These are phyloP conservation scores for Leuciscus idus DNA, from an alignment of 2,113 vertebrate genomes.

Conservation along the genomic window DNA sequence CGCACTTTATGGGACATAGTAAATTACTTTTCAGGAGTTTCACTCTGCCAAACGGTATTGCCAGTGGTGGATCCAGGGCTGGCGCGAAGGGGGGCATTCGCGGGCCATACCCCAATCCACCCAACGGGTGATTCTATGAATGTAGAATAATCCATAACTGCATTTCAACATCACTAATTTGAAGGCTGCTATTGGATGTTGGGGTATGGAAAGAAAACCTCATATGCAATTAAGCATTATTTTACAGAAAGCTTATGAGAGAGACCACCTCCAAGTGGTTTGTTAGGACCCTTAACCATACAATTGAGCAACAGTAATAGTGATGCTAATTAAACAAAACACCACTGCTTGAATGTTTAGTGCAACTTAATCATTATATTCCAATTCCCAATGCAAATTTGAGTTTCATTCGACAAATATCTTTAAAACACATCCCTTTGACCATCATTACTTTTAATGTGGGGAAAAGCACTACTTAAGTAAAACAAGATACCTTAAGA, in stretches of 20 bases:
- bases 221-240: neutral
- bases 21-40: too few species aligned
- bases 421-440: neutral
- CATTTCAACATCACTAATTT: neutral
- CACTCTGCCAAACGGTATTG: neutral
- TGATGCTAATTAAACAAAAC: neutral
- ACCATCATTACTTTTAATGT: neutral
- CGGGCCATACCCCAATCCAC: too few species aligned
- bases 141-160: neutral
- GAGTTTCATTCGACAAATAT: too few species aligned
- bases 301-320: neutral
- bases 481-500: neutral
- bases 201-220: neutral
- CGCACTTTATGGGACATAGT: too few species aligned
- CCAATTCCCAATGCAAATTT: neutral
- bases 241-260: neutral
- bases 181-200: neutral
- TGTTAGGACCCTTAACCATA: neutral
- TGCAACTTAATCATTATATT: neutral
- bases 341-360: neutral
- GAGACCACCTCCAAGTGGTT: neutral
- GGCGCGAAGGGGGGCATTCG: too few species aligned
- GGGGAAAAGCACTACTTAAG: neutral
- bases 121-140: too few species aligned
- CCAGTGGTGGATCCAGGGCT: neutral